Percentiles rank a stretch among this genome's conserved stretches.
These are phyloP conservation scores for Andricus grossulariae DNA, from an alignment of 1,140 invertebrate species.

Conservation along the genomic window DNA sequence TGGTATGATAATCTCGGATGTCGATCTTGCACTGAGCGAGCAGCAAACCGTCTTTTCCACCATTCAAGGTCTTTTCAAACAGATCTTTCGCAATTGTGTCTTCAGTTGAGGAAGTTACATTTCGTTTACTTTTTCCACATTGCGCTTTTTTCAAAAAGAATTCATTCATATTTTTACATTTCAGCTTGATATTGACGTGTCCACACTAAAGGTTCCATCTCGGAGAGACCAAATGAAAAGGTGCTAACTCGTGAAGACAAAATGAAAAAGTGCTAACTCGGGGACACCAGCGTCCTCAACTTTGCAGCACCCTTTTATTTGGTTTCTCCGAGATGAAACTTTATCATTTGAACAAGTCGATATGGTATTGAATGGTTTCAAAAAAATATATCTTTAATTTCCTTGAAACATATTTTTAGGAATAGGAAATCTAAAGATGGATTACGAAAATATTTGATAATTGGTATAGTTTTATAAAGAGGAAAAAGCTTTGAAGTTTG, in stretches of 20 bases:
- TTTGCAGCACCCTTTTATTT: too few species aligned
- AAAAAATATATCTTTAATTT: too few species aligned
- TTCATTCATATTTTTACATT: neutral
- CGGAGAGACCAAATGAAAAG: too few species aligned
- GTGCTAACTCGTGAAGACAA: neutral
- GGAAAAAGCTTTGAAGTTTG: neutral
- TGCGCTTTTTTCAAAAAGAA: neutral
- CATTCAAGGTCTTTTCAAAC: conserved; percentile 53
- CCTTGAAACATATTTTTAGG: neutral
- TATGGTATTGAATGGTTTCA: too few species aligned
- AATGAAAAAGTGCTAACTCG: neutral
- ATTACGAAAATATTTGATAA: neutral
- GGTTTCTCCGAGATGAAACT: too few species aligned
- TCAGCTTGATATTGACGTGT: neutral
- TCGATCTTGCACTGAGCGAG: conserved; percentile 59
- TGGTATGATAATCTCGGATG: conserved; percentile 63
- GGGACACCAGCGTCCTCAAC: too few species aligned
- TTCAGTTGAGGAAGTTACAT: conserved; percentile 34
- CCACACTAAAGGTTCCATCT: neutral
- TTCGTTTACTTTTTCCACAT: neutral
- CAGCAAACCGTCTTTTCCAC: conserved; percentile 55
- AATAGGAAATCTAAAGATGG: neutral
- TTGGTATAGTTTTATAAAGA: neutral
- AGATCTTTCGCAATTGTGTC: conserved; percentile 50
- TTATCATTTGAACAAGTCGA: too few species aligned